Evolutionary conservation across 2,888 invertebrate genomes (phyloP).

Genomic region (Liopterus haemorrhoidalis): DNA sequence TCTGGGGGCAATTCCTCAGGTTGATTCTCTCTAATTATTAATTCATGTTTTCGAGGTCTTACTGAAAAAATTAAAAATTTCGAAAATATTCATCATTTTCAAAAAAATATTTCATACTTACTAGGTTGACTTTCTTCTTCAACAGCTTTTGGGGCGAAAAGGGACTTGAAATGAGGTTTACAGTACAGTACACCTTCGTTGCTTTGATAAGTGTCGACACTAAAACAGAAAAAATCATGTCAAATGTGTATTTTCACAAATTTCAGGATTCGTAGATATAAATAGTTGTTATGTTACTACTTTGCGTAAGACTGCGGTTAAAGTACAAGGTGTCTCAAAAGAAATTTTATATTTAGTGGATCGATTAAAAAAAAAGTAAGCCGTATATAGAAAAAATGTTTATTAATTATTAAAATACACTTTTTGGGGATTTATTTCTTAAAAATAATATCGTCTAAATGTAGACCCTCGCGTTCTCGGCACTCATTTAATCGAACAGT

Average conservation of each 20-base stretch:
- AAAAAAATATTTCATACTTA: conserved; percentile 48
- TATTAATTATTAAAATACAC: too few relatives aligned
- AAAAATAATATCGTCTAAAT: too few relatives aligned
- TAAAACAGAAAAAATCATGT: conserved; percentile 44
- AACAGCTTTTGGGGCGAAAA: conserved; percentile 86
- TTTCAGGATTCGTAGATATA: not conserved
- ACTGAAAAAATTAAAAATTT: conserved; percentile 44
- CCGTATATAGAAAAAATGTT: too few relatives aligned
- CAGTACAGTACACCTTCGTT: conserved; percentile 87
- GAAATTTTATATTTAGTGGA: conserved; percentile 7
- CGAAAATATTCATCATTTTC: conserved; percentile 6
- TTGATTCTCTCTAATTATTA: conserved; percentile 88
- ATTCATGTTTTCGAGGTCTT: conserved; percentile 69
- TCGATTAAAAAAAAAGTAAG: conserved; percentile 9
- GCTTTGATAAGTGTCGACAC: conserved; percentile 87
- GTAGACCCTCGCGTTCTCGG: too few relatives aligned
- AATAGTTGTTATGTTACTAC: conserved; percentile 13
- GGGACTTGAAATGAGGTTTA: conserved; percentile 86
- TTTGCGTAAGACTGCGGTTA: not conserved
- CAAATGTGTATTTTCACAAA: not conserved
- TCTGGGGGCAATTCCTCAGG: conserved; percentile 85
- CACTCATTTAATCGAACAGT: too few relatives aligned
- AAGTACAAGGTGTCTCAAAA: not conserved
- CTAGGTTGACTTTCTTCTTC: conserved; percentile 63
- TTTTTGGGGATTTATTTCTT: too few relatives aligned